Evolutionary conservation across 1,140 invertebrate genomes (phyloP), one percentile per base, ranked within the genome.

Genomic region (Dysdera silvatica): DNA sequence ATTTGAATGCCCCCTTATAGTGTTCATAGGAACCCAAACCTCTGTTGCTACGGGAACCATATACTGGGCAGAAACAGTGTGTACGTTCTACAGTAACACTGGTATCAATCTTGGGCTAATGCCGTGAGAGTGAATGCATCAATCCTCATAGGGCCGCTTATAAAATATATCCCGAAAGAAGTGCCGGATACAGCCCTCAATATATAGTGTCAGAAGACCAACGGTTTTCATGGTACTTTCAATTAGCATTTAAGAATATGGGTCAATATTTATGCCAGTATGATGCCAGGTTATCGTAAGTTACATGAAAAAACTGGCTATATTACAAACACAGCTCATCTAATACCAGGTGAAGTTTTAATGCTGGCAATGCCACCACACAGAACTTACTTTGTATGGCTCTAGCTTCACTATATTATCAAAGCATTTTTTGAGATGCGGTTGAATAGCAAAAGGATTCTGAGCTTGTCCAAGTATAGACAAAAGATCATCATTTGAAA

Each of bases 341-440:
- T 56, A 55, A 41, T 4, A 48, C 16, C 49, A 48, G 55, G 29
- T 56, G 29, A 1, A 49, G 7, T 18, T 55, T 56, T 49, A n/a
- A n/a, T n/a, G n/a, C n/a, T 43, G 28, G 43, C 32, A 31, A 14
- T 29, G 32, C 14, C 12, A 53, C 54, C 43, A 4, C 24, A 41
- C 10, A 54, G n/a, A n/a, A 52, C 67, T 65, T 71, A 85, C 83
- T 70, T 85, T 83, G 56, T 82, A 87, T 74, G 91, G 91, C 71
- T 91, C 87, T 20, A 92, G 75, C 55, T 84, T 84, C 16, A 83
- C 80, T 37, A 90, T 87, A 1, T 85, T 89, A 74, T 93, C 89
- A 74, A 95, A 95, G 71, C 89, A 93, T 75, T 93, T 94, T 48
- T 87, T 80, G 20, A 95, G 76, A 78, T 93, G 87, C 10, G 87